Conservation (phyloP, 2,888 invertebrate genomes). For the Caenorhabditis sulstoni region DNA sequence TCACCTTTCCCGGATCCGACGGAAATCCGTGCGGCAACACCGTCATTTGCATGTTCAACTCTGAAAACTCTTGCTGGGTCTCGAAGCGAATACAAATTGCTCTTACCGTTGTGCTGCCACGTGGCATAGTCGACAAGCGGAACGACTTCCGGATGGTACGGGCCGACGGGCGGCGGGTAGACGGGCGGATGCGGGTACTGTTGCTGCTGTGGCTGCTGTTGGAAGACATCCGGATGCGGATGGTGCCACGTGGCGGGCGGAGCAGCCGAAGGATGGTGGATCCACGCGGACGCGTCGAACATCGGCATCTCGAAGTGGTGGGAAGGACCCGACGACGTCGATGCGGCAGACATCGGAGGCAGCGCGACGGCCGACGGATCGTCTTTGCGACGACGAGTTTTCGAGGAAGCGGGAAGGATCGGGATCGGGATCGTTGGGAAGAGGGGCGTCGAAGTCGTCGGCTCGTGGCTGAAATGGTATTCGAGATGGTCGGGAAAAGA, state of each 20-base stretch:
- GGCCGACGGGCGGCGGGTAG: neutral
- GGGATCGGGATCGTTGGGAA: conserved; percentile 27
- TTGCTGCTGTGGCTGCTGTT: conserved; percentile 21
- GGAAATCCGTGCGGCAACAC: conserved; percentile 5
- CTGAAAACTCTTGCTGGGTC: conserved; percentile 1
- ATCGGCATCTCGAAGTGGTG: conserved; percentile 46
- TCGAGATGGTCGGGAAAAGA: no score
- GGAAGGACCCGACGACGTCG: neutral
- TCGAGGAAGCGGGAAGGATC: conserved; percentile 3
- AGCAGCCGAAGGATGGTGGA: conserved; percentile 2
- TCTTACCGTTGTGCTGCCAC: conserved; percentile 36
- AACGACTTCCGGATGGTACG: conserved; percentile 19
- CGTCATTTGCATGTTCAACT: conserved; percentile 26
- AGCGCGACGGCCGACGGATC: neutral
- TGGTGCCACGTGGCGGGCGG: conserved; percentile 7
- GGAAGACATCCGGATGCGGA: conserved; percentile 23
- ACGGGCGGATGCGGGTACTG: conserved; percentile 3
- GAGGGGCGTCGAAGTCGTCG: conserved; percentile 26
- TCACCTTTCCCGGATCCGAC: conserved; percentile 28
- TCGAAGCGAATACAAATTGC: neutral
- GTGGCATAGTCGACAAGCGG: conserved; percentile 23
- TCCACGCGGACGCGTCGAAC: conserved; percentile 36
- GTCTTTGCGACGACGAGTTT: conserved; percentile 17
- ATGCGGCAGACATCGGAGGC: neutral
- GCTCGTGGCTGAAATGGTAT: conserved; percentile 15